A percentile compares a stretch with the other conserved stretches of the same genome.
Evolutionary conservation across 1,140 invertebrate species (phyloP).

Genomic region (Panulirus ornatus): DNA sequence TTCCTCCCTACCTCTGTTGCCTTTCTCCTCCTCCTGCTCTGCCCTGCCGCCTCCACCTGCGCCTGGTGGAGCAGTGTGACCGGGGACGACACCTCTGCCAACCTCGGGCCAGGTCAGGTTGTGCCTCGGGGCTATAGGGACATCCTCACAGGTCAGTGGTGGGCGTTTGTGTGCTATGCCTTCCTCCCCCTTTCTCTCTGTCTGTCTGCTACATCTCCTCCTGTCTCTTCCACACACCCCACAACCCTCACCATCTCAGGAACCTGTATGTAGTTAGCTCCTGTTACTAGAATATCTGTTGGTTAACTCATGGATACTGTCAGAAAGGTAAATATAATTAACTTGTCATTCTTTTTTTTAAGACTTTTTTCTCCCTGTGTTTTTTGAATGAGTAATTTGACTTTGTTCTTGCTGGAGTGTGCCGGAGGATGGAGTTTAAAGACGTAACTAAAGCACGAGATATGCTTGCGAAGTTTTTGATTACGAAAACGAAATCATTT

Average conservation of each 20-base stretch:
- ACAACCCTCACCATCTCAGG: not conserved
- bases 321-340: not conserved
- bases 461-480: too few species aligned
- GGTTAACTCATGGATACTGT: too few species aligned
- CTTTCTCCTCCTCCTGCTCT: constrained; percentile 21
- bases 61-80: not conserved
- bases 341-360: not conserved
- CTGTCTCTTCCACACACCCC: not conserved
- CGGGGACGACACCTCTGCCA: constrained; percentile 25
- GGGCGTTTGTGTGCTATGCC: not conserved
- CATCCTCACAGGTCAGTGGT: constrained; percentile 64
- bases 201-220: not conserved
- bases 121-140: constrained; percentile 65
- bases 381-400: not conserved
- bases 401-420: too few species aligned
- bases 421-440: too few species aligned
- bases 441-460: too few species aligned
- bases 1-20: not conserved
- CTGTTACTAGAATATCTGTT: too few species aligned
- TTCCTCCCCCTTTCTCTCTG: constrained; percentile 27
- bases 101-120: constrained; percentile 63
- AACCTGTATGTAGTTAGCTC: not conserved
- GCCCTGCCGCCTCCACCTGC: not conserved
- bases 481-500: too few species aligned
- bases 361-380: not conserved